phyloP scores from a whole-genome alignment of 2,113 vertebrate species.

The Pagrus major region DNA sequence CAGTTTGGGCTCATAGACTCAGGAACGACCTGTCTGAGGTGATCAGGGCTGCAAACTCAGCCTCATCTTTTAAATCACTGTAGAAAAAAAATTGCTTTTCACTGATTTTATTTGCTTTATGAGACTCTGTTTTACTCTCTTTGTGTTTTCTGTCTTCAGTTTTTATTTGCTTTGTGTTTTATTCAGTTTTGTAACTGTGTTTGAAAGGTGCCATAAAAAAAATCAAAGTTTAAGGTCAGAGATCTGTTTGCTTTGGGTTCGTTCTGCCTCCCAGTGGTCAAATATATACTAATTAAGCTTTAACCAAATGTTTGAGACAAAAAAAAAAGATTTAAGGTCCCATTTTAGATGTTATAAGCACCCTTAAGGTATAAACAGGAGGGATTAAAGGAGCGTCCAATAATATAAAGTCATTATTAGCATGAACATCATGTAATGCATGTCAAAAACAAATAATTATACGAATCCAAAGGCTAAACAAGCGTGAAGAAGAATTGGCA shows the following conservation, averaged over 20 bases:
- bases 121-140: too few species aligned
- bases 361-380: not conserved
- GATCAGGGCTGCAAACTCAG: too few species aligned
- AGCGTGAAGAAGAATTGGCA: conserved; percentile 68
- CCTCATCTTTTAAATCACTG: too few species aligned
- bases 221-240: too few species aligned
- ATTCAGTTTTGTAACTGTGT: too few species aligned
- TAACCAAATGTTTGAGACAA: not conserved
- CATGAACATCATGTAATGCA: conserved; percentile 50
- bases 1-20: too few species aligned
- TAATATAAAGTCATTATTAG: conserved; percentile 33
- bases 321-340: not conserved
- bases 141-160: too few species aligned
- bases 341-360: not conserved
- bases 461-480: conserved; percentile 55
- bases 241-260: not conserved
- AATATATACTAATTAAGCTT: not conserved
- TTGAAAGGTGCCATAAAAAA: too few species aligned
- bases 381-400: not conserved
- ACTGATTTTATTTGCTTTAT: too few species aligned
- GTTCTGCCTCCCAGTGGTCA: conserved; percentile 26
- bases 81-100: too few species aligned
- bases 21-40: too few species aligned
- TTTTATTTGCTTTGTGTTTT: too few species aligned
- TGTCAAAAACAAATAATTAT: conserved; percentile 45